A percentile compares a stretch with the other conserved stretches of the same genome.
phyloP scores from a whole-genome alignment of 1,140 invertebrate genomes.

The Cylas formicarius region DNA sequence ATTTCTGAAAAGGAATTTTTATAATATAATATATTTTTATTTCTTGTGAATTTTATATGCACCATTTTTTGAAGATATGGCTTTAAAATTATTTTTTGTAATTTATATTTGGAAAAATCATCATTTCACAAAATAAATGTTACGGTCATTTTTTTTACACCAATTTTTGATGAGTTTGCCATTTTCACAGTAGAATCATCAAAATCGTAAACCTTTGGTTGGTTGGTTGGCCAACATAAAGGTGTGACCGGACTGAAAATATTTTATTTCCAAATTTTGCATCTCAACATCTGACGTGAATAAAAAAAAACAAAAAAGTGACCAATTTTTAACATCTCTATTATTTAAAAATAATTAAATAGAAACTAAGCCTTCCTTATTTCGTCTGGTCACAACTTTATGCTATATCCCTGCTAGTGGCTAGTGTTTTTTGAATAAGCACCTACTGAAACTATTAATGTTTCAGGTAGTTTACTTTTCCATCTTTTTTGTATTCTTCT shows the following conservation, averaged over 20 bases:
- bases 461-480: conserved; percentile 8
- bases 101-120: conserved; percentile 4
- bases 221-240: conserved; percentile 33
- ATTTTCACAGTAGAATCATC: conserved; percentile 28
- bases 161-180: conserved; percentile 11
- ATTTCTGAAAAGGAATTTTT: conserved; percentile 9
- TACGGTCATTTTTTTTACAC: conserved; percentile 8
- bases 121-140: conserved; percentile 9
- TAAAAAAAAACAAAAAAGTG: conserved; percentile 1
- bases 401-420: background rate
- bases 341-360: conserved; percentile 1
- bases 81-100: conserved; percentile 12
- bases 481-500: conserved; percentile 17
- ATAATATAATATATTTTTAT: conserved; percentile 11
- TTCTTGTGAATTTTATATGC: conserved; percentile 9
- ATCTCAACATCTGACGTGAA: conserved; percentile 6
- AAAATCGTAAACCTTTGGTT: conserved; percentile 32
- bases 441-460: conserved; percentile 12
- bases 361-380: conserved; percentile 7
- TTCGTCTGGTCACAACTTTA: conserved; percentile 1
- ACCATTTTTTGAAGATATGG: conserved; percentile 14
- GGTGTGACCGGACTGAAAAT: conserved; percentile 31
- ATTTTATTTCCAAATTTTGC: conserved; percentile 17
- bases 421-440: background rate
- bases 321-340: background rate